Evolutionary conservation across 2,113 vertebrate genomes (phyloP).

Genomic region (Equus quagga): DNA sequence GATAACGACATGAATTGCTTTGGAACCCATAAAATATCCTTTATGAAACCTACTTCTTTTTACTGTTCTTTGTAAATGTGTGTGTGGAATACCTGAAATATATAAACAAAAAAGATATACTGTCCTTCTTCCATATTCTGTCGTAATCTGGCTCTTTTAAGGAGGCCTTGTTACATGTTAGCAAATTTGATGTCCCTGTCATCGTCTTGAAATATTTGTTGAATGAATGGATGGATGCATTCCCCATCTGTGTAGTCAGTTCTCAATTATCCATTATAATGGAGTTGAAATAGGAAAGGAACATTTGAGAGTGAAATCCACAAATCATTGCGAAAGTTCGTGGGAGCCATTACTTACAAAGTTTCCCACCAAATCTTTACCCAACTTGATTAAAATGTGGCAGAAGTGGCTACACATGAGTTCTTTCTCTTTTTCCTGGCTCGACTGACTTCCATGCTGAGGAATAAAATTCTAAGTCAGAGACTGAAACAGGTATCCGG

Average conservation of each 20-base stretch:
- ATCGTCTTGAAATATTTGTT: slow-evolving; percentile 65
- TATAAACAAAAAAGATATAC: neutral
- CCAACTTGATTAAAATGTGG: neutral
- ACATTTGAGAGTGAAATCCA: slow-evolving; percentile 36
- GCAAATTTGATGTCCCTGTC: slow-evolving; percentile 40
- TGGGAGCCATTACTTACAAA: neutral
- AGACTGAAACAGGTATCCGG: neutral
- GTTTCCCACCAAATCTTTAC: neutral
- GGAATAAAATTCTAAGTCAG: neutral
- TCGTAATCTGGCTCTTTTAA: slow-evolving; percentile 2
- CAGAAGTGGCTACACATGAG: neutral
- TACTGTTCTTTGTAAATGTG: neutral
- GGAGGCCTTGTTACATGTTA: slow-evolving; percentile 39
- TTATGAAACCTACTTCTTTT: neutral
- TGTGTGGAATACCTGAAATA: neutral
- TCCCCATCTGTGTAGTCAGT: slow-evolving; percentile 57
- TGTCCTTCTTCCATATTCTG: neutral
- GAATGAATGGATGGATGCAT: slow-evolving; percentile 61
- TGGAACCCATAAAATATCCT: neutral
- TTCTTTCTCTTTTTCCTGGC: neutral
- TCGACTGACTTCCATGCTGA: neutral
- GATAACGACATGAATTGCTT: neutral
- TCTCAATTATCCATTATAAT: slow-evolving; percentile 69
- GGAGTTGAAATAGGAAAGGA: slow-evolving; percentile 59
- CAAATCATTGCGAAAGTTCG: slow-evolving; percentile 60